Evolutionary conservation across 2,888 invertebrate genomes (phyloP), one percentile per base, ranked within the genome.

Genomic region (Herminia tarsipennalis): DNA sequence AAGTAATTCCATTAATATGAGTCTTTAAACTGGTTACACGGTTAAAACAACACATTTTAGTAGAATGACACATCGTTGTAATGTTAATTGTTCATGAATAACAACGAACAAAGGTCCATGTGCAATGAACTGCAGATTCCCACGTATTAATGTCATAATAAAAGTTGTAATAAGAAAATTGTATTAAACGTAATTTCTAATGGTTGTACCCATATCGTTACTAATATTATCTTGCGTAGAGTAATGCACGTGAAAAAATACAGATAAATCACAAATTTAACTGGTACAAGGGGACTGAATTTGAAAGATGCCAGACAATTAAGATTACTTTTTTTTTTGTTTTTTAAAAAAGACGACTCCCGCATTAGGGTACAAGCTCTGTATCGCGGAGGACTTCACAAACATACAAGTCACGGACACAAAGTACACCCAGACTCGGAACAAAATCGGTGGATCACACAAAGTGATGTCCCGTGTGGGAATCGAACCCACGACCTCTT

Each of bases 81-180:
- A 46, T 10, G 27, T 47, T 55, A 66, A 57, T 63, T 43, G 48
- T 52, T 41, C 45, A 49, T 49, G 46, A 52, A 50, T 30, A 10
- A 49, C 42, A 52, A 48, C 52, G 47, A 55, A 54, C 51, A 63
- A 66, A 47, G 30, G 40, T 43, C 52, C 39, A 45, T 66, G 67
- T 53, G 64, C 64, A 64, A 58, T 64, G 59, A 63, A 41, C 60
- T 49, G 60, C 59, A 30, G 21, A 35, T 64, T 64, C 64, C 60
- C 64, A 63, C 66, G 49, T 55, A 36, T 47, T 38, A 43, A 63
- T 46, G 44, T 66, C 44, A 36, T 47, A 32, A 51, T 47, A 46
- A 47, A 40, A 30, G 21, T 47, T 36, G 46, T 46, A 36, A 36
- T 40, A 46, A 28, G 35, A 36, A 41, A 41, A 32, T 21, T 40